phyloP scores from a whole-genome alignment of 2,888 invertebrate genomes.

The Timema podura region DNA sequence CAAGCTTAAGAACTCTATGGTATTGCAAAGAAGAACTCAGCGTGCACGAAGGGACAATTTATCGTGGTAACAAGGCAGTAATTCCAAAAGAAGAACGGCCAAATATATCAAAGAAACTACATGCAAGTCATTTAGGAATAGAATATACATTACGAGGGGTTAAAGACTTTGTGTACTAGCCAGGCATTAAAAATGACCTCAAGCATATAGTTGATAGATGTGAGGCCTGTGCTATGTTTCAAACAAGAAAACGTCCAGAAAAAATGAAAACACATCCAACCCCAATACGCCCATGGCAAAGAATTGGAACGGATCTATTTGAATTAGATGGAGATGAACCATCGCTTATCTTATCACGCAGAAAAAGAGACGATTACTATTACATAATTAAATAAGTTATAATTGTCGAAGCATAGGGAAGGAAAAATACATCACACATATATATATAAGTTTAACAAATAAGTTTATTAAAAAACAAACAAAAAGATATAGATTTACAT shows the following conservation, averaged over 20 bases:
- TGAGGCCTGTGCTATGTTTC: background rate
- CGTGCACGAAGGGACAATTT: background rate
- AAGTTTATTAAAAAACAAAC: too few relatives aligned
- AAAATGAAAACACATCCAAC: background rate
- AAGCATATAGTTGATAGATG: background rate
- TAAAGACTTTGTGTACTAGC: background rate
- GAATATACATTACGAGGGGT: background rate
- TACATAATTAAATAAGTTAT: too few relatives aligned
- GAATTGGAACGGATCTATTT: background rate
- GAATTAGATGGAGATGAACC: background rate
- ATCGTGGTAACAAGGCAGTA: background rate
- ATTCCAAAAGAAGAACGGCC: background rate
- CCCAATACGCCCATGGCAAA: background rate
- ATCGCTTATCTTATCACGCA: background rate
- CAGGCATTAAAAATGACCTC: background rate
- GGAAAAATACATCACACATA: too few relatives aligned
- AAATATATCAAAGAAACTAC: background rate
- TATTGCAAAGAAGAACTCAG: background rate
- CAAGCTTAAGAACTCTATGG: background rate
- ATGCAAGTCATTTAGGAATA: background rate
- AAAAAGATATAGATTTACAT: too few relatives aligned
- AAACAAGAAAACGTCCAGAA: background rate
- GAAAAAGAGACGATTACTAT: too few relatives aligned
- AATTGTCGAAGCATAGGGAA: too few relatives aligned
- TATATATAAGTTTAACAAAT: too few relatives aligned